Base-by-base conservation (phyloP, 2,113 vertebrate genomes). In the Myocastor coypus region DNA sequence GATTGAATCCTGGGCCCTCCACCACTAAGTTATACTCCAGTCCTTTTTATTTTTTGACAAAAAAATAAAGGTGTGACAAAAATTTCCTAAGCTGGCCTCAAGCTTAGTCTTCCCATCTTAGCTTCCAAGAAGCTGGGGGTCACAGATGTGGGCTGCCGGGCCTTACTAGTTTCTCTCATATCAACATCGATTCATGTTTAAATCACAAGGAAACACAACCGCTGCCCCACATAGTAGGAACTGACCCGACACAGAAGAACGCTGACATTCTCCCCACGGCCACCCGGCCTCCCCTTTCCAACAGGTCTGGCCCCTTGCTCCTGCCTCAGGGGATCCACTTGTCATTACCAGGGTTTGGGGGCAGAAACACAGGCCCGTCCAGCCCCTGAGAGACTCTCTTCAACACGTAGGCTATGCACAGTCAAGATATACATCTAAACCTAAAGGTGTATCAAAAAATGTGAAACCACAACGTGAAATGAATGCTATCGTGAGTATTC, bases 321-420 rank as follows among this genome's bases (percentile, higher is more conserved):
- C 55, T 57, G 55, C 55, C 55, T 57, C 17, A 57, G 55, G 17
- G 55, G 16, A 57, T 17, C 55, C 17, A 19, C 55, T 17, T 57
- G 55, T 57, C 55, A 19, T 57, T 17, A 84, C 46, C 52, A 59
- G 32, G 37, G 82, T 37, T 5, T 14, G 0, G 88, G 84, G 17
- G 69, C 40, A 77, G 89, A 95, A 82, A 69, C 75, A 82, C 7
- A 77, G 42, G 11, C 42, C 26, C 11, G 9, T 16, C 19, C 26
- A 17, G 40, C 13, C 5, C 42, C 75, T 3, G 8, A 4, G 42
- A 97, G 95, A 88, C 90, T 85, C 96, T 97, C 97, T 96, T 97
- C 97, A 19, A 59, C 1, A 4, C 71, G 10, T 42, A 3, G 4
- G 37, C 26, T 85, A 88, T 61, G 92, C 85, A 89, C 90, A 88